phyloP scores from a whole-genome alignment of 2,113 vertebrate species.

The Pipa parva region DNA sequence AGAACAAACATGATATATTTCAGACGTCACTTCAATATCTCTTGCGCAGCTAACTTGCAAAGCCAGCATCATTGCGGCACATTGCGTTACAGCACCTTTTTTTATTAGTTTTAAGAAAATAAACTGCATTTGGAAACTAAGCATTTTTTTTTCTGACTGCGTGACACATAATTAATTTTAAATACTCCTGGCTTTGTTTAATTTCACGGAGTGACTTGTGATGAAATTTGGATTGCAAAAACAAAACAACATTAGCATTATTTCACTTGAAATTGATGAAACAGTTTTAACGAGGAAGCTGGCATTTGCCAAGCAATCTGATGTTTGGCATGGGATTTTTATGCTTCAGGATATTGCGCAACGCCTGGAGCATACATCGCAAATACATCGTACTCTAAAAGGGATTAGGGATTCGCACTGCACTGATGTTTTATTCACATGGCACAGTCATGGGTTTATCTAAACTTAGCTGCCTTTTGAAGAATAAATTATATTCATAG shows the following conservation, averaged over 20 bases:
- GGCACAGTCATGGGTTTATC: not conserved
- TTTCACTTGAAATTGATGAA: slow-evolving; percentile 24
- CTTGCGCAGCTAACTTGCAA: no score
- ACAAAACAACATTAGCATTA: slow-evolving; percentile 8
- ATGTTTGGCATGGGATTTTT: slow-evolving; percentile 17
- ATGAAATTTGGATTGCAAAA: slow-evolving; percentile 5
- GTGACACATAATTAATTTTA: not conserved
- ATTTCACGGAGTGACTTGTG: not conserved
- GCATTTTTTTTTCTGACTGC: not conserved
- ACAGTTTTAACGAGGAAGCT: slow-evolving; percentile 17
- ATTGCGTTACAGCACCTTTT: no score
- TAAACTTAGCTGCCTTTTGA: slow-evolving; percentile 6
- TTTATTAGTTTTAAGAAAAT: no score
- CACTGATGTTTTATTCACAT: not conserved
- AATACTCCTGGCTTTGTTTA: not conserved
- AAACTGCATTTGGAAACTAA: no score
- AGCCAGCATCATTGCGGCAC: no score
- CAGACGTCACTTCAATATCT: no score
- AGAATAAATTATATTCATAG: slow-evolving; percentile 1
- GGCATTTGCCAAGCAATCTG: slow-evolving; percentile 16
- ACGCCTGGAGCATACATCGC: not conserved
- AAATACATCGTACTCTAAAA: not conserved
- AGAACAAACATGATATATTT: no score
- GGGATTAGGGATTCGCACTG: not conserved
- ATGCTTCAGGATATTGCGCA: slow-evolving; percentile 15